A percentile compares a stretch with the other conserved stretches of the same genome.
Evolutionary conservation across 2,113 vertebrate genomes (phyloP).

Genomic region (Sula dactylatra): DNA sequence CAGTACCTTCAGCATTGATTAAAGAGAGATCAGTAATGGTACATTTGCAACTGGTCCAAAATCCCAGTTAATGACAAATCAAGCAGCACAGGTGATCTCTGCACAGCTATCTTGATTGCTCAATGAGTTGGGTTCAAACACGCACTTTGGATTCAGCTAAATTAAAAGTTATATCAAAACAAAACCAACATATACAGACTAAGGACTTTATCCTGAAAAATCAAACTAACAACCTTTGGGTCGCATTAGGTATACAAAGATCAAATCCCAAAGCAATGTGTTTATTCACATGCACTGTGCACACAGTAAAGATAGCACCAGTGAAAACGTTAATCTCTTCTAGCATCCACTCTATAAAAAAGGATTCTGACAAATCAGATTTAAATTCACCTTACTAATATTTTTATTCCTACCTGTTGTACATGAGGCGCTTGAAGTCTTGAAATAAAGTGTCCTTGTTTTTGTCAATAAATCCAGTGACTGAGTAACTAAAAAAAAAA

Average conservation of each 20-base stretch:
- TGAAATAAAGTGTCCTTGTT: slow-evolving; percentile 99
- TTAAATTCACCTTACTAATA: background rate
- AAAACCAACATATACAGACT: background rate
- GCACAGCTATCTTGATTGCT: background rate
- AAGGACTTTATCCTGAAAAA: background rate
- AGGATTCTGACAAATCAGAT: background rate
- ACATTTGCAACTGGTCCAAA: background rate
- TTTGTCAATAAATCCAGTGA: slow-evolving; percentile 96
- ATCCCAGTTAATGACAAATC: background rate
- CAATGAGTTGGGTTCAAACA: background rate
- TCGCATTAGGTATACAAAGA: rapidly evolving
- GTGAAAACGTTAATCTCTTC: background rate
- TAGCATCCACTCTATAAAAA: background rate
- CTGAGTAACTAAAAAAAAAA: slow-evolving; percentile 83
- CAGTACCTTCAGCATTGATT: background rate
- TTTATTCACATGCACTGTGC: background rate
- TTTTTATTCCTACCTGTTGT: slow-evolving; percentile 87
- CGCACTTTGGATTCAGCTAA: background rate
- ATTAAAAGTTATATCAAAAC: background rate
- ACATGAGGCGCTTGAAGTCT: slow-evolving; percentile 97
- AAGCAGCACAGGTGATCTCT: background rate
- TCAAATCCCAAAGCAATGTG: background rate
- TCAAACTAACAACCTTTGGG: background rate
- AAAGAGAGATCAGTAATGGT: background rate
- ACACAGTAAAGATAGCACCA: background rate